Evolutionary conservation across 2,888 invertebrate genomes (phyloP).

Genomic region (Xiphydria camelus): DNA sequence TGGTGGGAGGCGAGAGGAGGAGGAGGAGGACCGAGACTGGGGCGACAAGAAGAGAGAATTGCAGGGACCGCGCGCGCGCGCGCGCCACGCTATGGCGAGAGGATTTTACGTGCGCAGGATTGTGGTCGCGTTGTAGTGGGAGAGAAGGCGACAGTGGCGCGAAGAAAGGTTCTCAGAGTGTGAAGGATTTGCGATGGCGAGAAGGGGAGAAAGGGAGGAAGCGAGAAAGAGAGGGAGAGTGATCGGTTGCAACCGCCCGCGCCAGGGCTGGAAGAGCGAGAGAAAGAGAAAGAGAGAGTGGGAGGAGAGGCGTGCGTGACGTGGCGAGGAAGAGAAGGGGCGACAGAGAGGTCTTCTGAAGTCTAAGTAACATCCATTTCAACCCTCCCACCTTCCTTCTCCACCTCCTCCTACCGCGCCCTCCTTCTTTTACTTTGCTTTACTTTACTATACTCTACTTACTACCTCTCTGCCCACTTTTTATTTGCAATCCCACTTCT

Average conservation of each 20-base stretch:
- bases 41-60: background rate
- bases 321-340: conserved; percentile 14
- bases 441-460: conserved; percentile 39
- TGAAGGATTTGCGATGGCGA: conserved; percentile 25
- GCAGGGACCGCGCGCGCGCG: background rate
- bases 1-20: conserved; percentile 8
- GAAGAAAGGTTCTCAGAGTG: conserved; percentile 46
- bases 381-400: conserved; percentile 26
- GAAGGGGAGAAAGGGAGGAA: conserved; percentile 6
- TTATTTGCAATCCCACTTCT: conserved; percentile 38
- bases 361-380: conserved; percentile 53
- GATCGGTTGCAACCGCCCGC: conserved; percentile 11
- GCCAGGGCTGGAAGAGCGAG: conserved; percentile 2
- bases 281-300: conserved; percentile 12
- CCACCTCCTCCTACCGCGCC: conserved; percentile 16
- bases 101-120: conserved; percentile 6
- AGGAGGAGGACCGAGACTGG: conserved; percentile 2
- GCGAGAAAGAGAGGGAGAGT: conserved; percentile 8
- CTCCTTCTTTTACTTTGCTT: conserved; percentile 39
- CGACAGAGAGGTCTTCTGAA: conserved; percentile 37
- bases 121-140: conserved; percentile 10
- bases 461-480: conserved; percentile 33
- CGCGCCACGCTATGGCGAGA: background rate
- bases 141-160: conserved; percentile 27
- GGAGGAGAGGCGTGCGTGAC: background rate